Percentiles rank a stretch among this genome's conserved stretches.
Evolutionary conservation across 2,888 invertebrate species (phyloP).

Genomic region (Drosophila leonis): DNA sequence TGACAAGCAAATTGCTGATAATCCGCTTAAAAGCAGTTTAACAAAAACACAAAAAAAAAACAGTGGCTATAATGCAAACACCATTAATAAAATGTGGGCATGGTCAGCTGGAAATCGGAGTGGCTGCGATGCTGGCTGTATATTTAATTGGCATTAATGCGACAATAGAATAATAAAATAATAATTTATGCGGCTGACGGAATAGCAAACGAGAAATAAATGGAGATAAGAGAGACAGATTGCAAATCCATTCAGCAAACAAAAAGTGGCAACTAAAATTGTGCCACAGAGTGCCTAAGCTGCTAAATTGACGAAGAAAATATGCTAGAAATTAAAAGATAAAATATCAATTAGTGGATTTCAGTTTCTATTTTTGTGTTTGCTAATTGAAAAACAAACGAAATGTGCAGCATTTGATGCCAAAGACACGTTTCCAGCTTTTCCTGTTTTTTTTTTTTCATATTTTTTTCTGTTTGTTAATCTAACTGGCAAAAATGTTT

Average conservation of each 20-base stretch:
- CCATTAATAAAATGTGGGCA: slow-evolving; percentile 25
- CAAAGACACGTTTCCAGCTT: slow-evolving; percentile 65
- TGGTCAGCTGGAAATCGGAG: slow-evolving; percentile 14
- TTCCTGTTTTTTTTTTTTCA: background rate
- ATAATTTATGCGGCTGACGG: slow-evolving; percentile 67
- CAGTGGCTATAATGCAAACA: slow-evolving; percentile 13
- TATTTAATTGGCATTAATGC: slow-evolving; percentile 58
- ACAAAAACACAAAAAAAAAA: background rate
- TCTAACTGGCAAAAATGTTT: slow-evolving; percentile 28
- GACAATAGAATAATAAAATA: slow-evolving; percentile 57
- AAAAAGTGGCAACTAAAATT: slow-evolving; percentile 45
- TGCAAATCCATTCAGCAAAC: slow-evolving; percentile 55
- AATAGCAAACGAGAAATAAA: slow-evolving; percentile 47
- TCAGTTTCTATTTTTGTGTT: slow-evolving; percentile 30
- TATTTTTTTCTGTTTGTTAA: background rate
- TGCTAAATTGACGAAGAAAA: slow-evolving; percentile 11
- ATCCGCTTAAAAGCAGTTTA: slow-evolving; percentile 46
- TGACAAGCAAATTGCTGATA: slow-evolving; percentile 48
- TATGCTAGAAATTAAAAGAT: slow-evolving; percentile 72
- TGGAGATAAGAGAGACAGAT: slow-evolving; percentile 16
- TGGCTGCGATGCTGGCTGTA: slow-evolving; percentile 5
- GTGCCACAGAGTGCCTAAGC: slow-evolving; percentile 16
- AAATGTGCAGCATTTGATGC: slow-evolving; percentile 58
- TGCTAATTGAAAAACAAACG: slow-evolving; percentile 76
- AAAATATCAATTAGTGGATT: slow-evolving; percentile 74